Base-by-base conservation (phyloP, 2,113 vertebrate species). In the Paradisaea rubra region DNA sequence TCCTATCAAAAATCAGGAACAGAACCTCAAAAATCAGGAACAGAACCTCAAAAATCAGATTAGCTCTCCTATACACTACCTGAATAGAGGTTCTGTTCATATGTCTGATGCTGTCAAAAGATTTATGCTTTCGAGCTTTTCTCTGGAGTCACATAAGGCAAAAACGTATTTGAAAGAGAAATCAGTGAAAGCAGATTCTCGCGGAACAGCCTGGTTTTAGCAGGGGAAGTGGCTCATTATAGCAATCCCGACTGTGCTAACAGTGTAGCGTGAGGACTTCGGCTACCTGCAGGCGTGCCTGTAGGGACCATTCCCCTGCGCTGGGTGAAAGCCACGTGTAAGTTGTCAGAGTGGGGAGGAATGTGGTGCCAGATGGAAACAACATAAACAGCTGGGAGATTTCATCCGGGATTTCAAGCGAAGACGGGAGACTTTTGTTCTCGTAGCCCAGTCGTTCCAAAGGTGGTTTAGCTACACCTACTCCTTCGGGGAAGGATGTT, bases 271-370 rank as follows among this genome's bases (percentile, higher is more conserved):
- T 7, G 45, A 21, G 68, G 33, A 52, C 60, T 65, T 27, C 4
- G 81, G 45, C 73, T 69, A 45, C 81, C 86, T 89, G 81, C 44
- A 0, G 5, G 19, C 18, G 2, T 6, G 28, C 57, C 66, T 15
- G 0, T 0, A 9, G 53, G 82, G 83, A 13, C 66, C n/a, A 4
- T 6, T 24, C 25, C 72, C 37, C 42, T 1, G 59, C 4, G 59
- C 76, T 0, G 18, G 9, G 56, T 2, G 11, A 74, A 5, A 84
- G 82, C 61, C 88, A 68, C 61, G 27, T 42, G 77, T 56, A 3
- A 50, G 0, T 37, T 64, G 61, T 70, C 77, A 50, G 66, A 86
- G 70, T 10, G 39, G 23, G 89, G 50, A 53, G 56, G 45, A 39
- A 52, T 1, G 66, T 0, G n/a, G 15, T 59, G 76, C 82, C 94